Base-by-base conservation (phyloP, 1,140 invertebrate species). In the Berghia stephanieae region DNA sequence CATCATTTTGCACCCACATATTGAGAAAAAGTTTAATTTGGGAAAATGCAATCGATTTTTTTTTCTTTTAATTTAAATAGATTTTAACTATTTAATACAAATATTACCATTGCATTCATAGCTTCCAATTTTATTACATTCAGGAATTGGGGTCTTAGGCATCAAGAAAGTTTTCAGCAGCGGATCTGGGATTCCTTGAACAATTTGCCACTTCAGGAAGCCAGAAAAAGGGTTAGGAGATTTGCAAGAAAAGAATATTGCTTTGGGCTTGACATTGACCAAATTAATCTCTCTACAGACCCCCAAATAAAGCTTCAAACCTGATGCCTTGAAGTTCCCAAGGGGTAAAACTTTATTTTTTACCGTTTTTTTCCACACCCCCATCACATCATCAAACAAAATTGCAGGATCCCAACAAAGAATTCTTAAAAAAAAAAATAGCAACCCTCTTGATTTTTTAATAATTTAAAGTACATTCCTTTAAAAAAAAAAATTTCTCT, bases 121-220 rank as follows among this genome's bases (percentile, higher is more conserved):
- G n/a, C n/a, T n/a, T n/a, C n/a, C n/a, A n/a, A n/a, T n/a, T 49
- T 60, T 67, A 18, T 73, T 75, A n/a, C 81, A 72, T 88, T 90
- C 4, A 84, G 94, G 93, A 94, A 96, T 2, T 93, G 93, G 89
- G 92, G 92, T 94, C 88, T 83, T 82, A 82, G 92, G 92, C 40
- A 93, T 94, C 75, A 94, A 95, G 84, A 92, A 92, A 80, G 86
- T 93, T 79, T 96, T 38, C 92, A 93, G 57, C 92, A 93, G 75
- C 92, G 93, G 77, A 93, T 93, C 80, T 92, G 94, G 84, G 92
- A 93, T 44, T 92, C 94, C 0, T 96, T 95, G 94, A 94, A 96
- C 85, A 95, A 96, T 88, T 90, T 96, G 16, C 92, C 93, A 42
- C 88, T 97, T 31, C 93, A 95, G 87, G 94, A 95, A 78, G 92